Conservation (phyloP, 1,140 invertebrate genomes). For the Ostrea edulis region DNA sequence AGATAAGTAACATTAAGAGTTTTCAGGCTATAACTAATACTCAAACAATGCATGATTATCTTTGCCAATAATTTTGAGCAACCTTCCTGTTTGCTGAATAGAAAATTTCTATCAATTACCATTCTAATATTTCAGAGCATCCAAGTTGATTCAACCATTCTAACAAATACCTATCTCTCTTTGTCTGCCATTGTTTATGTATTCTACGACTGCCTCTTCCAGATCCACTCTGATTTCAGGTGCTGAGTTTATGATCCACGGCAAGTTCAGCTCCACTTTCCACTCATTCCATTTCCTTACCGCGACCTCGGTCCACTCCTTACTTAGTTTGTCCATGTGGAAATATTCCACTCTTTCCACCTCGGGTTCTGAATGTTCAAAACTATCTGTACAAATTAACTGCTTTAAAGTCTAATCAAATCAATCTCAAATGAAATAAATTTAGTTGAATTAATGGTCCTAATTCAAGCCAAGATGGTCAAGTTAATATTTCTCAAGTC, state of each 20-base stretch:
- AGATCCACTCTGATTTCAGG: background rate
- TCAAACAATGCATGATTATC: background rate
- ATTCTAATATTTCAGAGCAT: background rate
- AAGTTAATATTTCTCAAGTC: no score
- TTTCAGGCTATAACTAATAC: background rate
- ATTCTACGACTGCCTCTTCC: background rate
- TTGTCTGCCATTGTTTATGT: background rate
- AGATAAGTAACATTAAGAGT: background rate
- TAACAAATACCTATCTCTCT: background rate
- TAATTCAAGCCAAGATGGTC: no score
- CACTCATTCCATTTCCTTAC: background rate
- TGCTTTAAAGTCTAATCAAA: no score
- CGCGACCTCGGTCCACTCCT: background rate
- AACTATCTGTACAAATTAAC: no score
- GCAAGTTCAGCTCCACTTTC: conserved; percentile 7
- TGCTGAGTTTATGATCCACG: background rate
- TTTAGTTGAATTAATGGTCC: no score
- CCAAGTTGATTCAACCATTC: no score
- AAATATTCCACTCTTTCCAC: background rate
- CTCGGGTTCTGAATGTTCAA: background rate
- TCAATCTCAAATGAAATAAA: no score
- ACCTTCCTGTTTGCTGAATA: background rate
- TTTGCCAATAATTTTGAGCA: background rate
- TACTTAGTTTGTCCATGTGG: conserved; percentile 3
- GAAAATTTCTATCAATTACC: background rate